These are phyloP conservation scores for Sanderia malayensis DNA, from an alignment of 30 jellyfish, hydroid and myxozoan genomes.

Conservation along the genomic window DNA sequence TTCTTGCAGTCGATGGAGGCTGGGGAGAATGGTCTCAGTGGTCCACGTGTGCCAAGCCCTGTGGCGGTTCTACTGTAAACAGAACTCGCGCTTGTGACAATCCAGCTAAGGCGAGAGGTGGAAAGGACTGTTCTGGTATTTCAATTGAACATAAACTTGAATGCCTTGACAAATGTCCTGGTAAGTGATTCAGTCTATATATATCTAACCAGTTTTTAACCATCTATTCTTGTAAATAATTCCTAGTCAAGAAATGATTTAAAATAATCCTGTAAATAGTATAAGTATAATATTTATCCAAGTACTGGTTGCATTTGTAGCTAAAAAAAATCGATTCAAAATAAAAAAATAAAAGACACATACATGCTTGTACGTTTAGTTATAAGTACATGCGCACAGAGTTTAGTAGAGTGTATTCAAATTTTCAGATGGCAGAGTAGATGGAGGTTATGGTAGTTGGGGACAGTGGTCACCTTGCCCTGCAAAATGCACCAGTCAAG, in stretches of 20 bases:
- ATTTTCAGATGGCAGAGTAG: slow-evolving; percentile 86
- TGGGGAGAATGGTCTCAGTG: slow-evolving; percentile 98
- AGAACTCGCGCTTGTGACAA: slow-evolving; percentile 80
- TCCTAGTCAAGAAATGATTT: too few relatives aligned
- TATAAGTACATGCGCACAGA: too few relatives aligned
- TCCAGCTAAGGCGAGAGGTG: slow-evolving; percentile 88
- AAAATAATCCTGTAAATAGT: too few relatives aligned
- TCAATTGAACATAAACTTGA: slow-evolving; percentile 77
- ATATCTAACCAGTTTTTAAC: too few relatives aligned
- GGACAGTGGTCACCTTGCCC: slow-evolving; percentile 88
- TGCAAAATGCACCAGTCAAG: slow-evolving; percentile 63
- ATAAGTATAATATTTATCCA: too few relatives aligned
- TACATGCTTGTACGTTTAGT: too few relatives aligned
- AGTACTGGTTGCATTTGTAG: too few relatives aligned
- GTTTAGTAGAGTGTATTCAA: too few relatives aligned
- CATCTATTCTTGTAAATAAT: too few relatives aligned
- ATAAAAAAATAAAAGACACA: too few relatives aligned
- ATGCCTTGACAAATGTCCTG: slow-evolving; percentile 85
- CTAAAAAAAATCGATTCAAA: too few relatives aligned
- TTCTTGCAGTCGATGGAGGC: slow-evolving; percentile 89
- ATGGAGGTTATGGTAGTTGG: slow-evolving; percentile 95
- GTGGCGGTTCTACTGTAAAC: slow-evolving; percentile 97
- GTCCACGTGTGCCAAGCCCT: slow-evolving; percentile 93
- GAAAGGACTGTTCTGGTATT: slow-evolving; percentile 71
- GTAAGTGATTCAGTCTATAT: slow-evolving; percentile 48